phyloP scores from a whole-genome alignment of 2,113 vertebrate species.

The Oryzias melastigma region DNA sequence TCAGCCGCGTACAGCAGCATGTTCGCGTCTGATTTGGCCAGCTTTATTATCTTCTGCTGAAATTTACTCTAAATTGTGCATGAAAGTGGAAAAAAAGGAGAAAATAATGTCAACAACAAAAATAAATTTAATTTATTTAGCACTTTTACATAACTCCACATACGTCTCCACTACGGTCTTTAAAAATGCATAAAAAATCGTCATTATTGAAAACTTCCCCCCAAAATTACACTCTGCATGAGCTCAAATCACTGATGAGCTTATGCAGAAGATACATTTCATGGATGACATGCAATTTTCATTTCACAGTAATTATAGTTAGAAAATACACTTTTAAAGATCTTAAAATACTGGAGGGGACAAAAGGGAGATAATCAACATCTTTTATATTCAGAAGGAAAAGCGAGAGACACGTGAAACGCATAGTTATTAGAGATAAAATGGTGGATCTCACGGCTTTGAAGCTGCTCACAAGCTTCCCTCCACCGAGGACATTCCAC shows the following conservation, averaged over 20 bases:
- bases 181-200: too few relatives aligned
- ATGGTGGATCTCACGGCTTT: slow-evolving; percentile 66
- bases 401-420: not conserved
- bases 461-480: slow-evolving; percentile 67
- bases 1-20: slow-evolving; percentile 56
- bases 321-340: too few relatives aligned
- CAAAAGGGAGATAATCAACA: not conserved
- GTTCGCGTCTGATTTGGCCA: slow-evolving; percentile 52
- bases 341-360: not conserved
- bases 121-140: not conserved
- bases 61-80: slow-evolving; percentile 56
- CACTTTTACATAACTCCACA: too few relatives aligned
- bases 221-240: too few relatives aligned
- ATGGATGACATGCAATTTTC: too few relatives aligned
- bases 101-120: not conserved
- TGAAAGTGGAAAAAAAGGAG: not conserved
- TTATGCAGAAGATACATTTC: too few relatives aligned
- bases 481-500: slow-evolving; percentile 70
- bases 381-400: slow-evolving; percentile 9
- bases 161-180: too few relatives aligned
- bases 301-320: too few relatives aligned
- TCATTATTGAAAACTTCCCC: too few relatives aligned
- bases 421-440: slow-evolving; percentile 7
- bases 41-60: slow-evolving; percentile 66
- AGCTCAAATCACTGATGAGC: too few relatives aligned